Conservation (phyloP, 1,140 invertebrate species). For the Sminthurinus signatus region DNA sequence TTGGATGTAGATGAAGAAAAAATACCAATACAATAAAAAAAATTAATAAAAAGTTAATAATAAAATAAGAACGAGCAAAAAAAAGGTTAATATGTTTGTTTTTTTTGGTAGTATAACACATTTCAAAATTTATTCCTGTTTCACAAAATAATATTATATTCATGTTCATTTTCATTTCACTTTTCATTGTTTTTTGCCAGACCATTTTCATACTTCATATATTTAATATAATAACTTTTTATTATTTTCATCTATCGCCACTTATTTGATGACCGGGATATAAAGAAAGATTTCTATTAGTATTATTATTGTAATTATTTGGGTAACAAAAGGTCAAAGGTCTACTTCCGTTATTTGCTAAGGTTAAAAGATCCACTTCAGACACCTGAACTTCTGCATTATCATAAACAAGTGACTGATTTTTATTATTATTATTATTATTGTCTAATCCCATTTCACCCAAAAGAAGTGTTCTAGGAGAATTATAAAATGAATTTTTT, state of each 20-base stretch:
- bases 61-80: no score
- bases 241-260: neutral
- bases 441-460: neutral
- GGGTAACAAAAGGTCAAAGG: conserved; percentile 9
- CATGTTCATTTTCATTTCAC: no score
- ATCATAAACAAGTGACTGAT: neutral
- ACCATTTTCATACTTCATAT: no score
- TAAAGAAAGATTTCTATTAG: neutral
- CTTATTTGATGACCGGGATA: neutral
- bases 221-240: neutral
- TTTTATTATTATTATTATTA: neutral
- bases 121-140: no score
- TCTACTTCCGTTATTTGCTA: neutral
- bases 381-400: conserved; percentile 1
- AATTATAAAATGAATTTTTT: neutral
- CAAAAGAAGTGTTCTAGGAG: neutral
- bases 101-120: no score
- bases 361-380: neutral
- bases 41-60: no score
- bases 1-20: no score
- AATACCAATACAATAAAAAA: no score
- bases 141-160: no score
- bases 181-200: no score
- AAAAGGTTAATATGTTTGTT: no score
- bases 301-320: conserved; percentile 13